Base-by-base conservation (phyloP, 2,797 vertebrate species). In the Anguilla anguilla region DNA sequence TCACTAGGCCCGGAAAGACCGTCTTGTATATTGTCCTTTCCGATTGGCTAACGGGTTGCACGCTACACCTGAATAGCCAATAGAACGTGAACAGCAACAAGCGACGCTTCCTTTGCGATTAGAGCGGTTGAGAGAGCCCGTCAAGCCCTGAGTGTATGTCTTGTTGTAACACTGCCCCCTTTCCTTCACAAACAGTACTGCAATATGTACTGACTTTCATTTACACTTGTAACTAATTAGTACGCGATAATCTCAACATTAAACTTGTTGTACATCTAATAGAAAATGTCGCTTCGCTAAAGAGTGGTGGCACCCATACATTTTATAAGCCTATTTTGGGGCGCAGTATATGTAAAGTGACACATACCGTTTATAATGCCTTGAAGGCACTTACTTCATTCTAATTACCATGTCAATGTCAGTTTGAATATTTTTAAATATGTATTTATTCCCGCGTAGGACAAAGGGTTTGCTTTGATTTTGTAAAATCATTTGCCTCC, bases 41-140 rank as follows among this genome's bases (percentile, higher is more conserved):
- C 94, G 92, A 95, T 95, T 95, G 94, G 94, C 88, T 91, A 86
- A 1, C 89, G 19, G 13, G 2, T 10, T 10, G 74, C 85, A 72
- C 64, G n/a, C 49, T 85, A 11, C 19, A 35, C 13, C 28, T 39
- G 28, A 53, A 6, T 17, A 79, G 86, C 88, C 86, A 89, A 28
- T 57, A 46, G 19, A n/a, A 43, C 89, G 85, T 25, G 43, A 59
- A 5, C 10, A 1, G 67, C 5, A 35, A 0, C 35, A 28, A 31
- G 31, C 51, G 25, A 22, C 39, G 19, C 19, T 13, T 57, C 9
- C 19, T 43, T 31, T 43, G 83, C 35, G 13, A 28, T 6, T 49
- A 49, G 19, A 85, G 53, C 15, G 69, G 49, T 13, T 46, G n/a
- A 13, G 25, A 61, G 13, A 55, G n/a, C 84, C n/a, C 28, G 57